Evolutionary conservation across 2,113 vertebrate species (phyloP).

Genomic region (Spea bombifrons): DNA sequence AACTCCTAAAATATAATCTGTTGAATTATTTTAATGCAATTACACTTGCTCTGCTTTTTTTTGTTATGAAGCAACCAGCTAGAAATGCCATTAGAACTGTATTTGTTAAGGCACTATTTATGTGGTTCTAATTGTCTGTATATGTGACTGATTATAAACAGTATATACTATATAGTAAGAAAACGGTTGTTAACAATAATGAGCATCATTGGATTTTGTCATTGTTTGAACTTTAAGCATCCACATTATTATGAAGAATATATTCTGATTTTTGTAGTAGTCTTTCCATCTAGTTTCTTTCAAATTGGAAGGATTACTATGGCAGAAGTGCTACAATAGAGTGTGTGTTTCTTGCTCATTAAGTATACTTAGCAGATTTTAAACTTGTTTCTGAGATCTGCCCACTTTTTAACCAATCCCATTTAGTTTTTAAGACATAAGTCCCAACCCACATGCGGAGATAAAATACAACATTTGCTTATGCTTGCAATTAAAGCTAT

Average conservation of each 20-base stretch:
- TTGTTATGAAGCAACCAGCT: no score
- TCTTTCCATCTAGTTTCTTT: background rate
- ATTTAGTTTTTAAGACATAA: conserved; percentile 34
- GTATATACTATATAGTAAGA: no score
- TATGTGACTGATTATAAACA: no score
- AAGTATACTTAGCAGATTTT: conserved; percentile 10
- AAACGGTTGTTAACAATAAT: no score
- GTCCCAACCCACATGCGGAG: conserved; percentile 34
- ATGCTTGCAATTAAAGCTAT: conserved; percentile 24
- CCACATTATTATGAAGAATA: no score
- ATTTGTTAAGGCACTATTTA: no score
- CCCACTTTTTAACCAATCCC: conserved; percentile 29
- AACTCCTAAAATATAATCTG: no score
- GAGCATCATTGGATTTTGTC: background rate
- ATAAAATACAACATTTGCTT: conserved; percentile 30
- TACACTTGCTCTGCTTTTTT: no score
- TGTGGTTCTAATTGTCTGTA: no score
- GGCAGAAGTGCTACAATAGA: background rate
- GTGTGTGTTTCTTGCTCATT: conserved; percentile 21
- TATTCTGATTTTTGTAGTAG: no score
- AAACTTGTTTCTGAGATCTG: conserved; percentile 32
- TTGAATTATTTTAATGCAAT: no score
- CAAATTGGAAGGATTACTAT: conserved; percentile 7
- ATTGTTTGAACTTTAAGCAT: background rate
- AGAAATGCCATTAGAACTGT: no score